Evolutionary conservation across 2,113 vertebrate species (phyloP).

Genomic region (Myrmophylax atrothorax): DNA sequence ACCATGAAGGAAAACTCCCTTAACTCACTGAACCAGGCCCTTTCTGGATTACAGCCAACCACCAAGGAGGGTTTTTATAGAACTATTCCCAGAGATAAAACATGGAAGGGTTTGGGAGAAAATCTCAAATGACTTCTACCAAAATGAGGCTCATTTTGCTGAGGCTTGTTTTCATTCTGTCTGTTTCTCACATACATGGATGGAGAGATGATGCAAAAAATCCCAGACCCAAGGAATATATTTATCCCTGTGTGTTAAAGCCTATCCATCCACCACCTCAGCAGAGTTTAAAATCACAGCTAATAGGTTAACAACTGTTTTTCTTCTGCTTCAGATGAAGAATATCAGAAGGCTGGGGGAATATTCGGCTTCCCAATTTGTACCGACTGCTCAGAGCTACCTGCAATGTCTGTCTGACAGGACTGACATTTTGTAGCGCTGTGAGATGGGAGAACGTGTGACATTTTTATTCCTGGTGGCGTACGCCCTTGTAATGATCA

Average conservation of each 20-base stretch:
- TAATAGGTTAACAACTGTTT: conserved; percentile 89
- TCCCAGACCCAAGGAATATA: conserved; percentile 67
- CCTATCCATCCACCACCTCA: conserved; percentile 74
- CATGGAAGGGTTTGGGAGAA: background rate
- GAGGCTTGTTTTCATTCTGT: background rate
- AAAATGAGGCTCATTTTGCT: conserved; percentile 25
- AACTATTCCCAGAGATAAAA: background rate
- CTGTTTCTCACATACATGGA: conserved; percentile 24
- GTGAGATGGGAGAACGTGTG: conserved; percentile 84
- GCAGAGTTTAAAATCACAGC: conserved; percentile 83
- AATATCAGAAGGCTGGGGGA: conserved; percentile 85
- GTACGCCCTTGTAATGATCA: conserved; percentile 89
- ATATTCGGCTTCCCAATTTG: conserved; percentile 87
- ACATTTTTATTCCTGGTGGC: conserved; percentile 88
- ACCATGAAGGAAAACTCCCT: background rate
- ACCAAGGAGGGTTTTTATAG: background rate
- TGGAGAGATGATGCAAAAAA: conserved; percentile 62
- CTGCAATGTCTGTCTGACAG: conserved; percentile 86
- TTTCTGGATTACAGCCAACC: background rate
- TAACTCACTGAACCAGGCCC: background rate
- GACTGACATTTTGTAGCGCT: conserved; percentile 86
- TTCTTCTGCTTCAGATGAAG: conserved; percentile 86
- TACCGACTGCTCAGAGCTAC: conserved; percentile 83
- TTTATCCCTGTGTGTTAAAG: conserved; percentile 72
- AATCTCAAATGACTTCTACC: conserved; percentile 10